Conservation (phyloP, 2,113 vertebrate species). For the Myrmophylax atrothorax region DNA sequence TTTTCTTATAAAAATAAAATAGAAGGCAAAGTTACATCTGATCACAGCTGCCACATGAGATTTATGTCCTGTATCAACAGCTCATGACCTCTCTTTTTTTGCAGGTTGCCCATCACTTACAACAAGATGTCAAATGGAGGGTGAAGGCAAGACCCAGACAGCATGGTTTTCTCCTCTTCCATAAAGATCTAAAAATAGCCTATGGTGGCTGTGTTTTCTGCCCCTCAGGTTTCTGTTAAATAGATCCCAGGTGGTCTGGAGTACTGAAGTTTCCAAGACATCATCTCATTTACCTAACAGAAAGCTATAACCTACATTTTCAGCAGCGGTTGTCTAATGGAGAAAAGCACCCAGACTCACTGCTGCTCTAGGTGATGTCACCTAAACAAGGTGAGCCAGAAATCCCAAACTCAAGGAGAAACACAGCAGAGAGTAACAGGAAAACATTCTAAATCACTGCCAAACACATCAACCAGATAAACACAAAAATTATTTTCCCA, state of each 20-base stretch:
- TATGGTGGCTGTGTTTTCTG: neutral
- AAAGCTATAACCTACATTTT: neutral
- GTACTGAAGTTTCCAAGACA: neutral
- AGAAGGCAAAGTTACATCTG: neutral
- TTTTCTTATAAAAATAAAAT: neutral
- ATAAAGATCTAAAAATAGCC: neutral
- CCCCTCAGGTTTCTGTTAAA: neutral
- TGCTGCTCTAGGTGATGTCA: neutral
- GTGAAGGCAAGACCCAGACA: neutral
- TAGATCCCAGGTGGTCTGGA: neutral
- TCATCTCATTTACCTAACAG: neutral
- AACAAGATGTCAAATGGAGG: neutral
- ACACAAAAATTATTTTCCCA: neutral
- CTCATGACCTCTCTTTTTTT: neutral
- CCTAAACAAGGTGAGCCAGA: neutral
- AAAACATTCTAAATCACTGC: neutral
- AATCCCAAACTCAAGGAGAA: neutral
- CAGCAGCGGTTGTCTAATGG: neutral
- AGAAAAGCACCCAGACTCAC: neutral
- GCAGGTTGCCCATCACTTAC: neutral
- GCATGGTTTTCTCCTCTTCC: neutral
- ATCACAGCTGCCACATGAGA: neutral
- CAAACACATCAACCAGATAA: neutral
- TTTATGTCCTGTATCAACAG: fast-evolving
- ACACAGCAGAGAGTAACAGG: neutral